These are phyloP conservation scores for Macrostomum lignano DNA, from an alignment of 1,140 invertebrate genomes.

Conservation along the genomic window DNA sequence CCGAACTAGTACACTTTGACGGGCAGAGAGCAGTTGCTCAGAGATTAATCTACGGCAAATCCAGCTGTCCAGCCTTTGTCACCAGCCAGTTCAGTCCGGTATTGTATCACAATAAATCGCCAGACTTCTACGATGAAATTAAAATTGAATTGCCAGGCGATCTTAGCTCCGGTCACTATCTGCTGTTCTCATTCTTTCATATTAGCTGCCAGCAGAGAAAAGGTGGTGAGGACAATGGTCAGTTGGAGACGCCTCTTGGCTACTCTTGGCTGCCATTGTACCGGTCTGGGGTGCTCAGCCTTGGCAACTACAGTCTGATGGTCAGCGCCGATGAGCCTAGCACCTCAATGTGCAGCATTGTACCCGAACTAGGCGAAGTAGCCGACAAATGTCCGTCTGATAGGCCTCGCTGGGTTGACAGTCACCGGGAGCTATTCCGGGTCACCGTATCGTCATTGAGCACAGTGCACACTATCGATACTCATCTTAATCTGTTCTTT, in stretches of 20 bases:
- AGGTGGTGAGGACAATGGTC: conserved; percentile 43
- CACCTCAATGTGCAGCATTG: too few relatives aligned
- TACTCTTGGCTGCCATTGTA: conserved; percentile 34
- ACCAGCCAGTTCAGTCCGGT: conserved; percentile 60
- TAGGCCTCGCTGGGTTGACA: conserved; percentile 82
- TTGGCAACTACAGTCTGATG: background rate
- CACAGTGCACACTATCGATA: conserved; percentile 38
- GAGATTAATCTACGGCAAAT: conserved; percentile 59
- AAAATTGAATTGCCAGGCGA: too few relatives aligned
- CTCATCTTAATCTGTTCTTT: too few relatives aligned
- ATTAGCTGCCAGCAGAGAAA: conserved; percentile 64
- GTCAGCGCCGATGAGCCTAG: too few relatives aligned
- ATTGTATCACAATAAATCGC: conserved; percentile 68
- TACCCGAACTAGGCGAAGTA: too few relatives aligned
- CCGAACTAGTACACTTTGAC: conserved; percentile 38
- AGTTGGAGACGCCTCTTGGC: conserved; percentile 62
- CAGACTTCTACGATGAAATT: too few relatives aligned
- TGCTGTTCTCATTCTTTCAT: too few relatives aligned
- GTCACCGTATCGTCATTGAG: conserved; percentile 49
- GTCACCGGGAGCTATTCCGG: conserved; percentile 59
- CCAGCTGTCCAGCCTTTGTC: conserved; percentile 59
- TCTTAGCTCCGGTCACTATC: too few relatives aligned
- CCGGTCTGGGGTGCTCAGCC: background rate
- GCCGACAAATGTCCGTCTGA: too few relatives aligned
- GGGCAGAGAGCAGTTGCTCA: conserved; percentile 12